Percentiles rank a stretch among this genome's conserved stretches.
These are phyloP conservation scores for Eristalis arbustorum DNA, from an alignment of 2,888 invertebrate species.

Conservation along the genomic window DNA sequence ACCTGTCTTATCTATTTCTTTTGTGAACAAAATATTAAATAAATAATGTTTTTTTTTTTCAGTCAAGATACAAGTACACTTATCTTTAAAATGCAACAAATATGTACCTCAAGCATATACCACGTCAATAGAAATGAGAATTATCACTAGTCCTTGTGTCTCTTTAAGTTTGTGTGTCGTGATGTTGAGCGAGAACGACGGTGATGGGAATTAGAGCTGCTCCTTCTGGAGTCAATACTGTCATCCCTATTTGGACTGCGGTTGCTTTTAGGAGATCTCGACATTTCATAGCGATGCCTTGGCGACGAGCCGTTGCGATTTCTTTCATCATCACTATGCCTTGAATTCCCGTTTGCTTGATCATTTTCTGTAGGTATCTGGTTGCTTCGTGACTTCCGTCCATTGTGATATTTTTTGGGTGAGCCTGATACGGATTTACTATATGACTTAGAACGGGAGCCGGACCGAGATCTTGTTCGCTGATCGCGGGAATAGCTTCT, in stretches of 20 bases:
- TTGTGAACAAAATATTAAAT: background rate
- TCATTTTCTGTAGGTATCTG: slow-evolving; percentile 36
- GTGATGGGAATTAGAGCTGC: slow-evolving; percentile 45
- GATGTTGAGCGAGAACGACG: slow-evolving; percentile 40
- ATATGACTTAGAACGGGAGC: slow-evolving; percentile 80
- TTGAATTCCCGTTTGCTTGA: slow-evolving; percentile 27
- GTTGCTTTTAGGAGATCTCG: slow-evolving; percentile 43
- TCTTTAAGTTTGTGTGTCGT: slow-evolving; percentile 40
- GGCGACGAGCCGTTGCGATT: slow-evolving; percentile 45
- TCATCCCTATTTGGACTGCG: slow-evolving; percentile 36
- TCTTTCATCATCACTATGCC: slow-evolving; percentile 29
- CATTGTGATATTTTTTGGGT: slow-evolving; percentile 78
- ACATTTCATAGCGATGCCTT: slow-evolving; percentile 44
- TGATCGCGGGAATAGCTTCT: slow-evolving; percentile 84
- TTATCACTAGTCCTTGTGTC: slow-evolving; percentile 53
- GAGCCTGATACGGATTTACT: slow-evolving; percentile 75
- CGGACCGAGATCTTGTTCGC: slow-evolving; percentile 79
- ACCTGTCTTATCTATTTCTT: background rate
- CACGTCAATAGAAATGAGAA: slow-evolving; percentile 20
- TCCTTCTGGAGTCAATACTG: slow-evolving; percentile 55
- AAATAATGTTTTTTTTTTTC: slow-evolving; percentile 7
- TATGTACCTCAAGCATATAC: background rate
- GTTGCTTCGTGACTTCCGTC: slow-evolving; percentile 26
- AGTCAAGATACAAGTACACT: slow-evolving; percentile 12
- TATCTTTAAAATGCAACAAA: slow-evolving; percentile 13